phyloP scores from a whole-genome alignment of 2,797 vertebrate species.

The Periparus ater region DNA sequence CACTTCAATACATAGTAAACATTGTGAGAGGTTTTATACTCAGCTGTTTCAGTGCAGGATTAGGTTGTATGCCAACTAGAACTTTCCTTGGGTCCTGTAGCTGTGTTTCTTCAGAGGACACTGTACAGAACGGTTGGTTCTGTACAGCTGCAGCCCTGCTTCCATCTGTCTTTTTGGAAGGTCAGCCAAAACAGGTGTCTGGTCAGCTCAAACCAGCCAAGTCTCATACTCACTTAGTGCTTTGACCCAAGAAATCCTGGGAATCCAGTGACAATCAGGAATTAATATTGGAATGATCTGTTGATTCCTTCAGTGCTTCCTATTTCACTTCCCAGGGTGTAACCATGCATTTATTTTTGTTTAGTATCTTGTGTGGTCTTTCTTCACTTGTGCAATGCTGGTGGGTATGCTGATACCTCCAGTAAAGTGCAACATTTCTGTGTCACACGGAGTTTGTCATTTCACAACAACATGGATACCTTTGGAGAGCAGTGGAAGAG shows the following conservation, averaged over 20 bases:
- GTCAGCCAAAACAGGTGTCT: neutral
- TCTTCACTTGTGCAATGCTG: neutral
- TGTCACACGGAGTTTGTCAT: neutral
- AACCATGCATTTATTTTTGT: neutral
- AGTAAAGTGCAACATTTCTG: neutral
- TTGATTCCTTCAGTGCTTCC: neutral
- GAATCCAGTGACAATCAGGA: neutral
- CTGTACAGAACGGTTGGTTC: accelerated
- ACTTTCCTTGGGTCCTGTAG: neutral
- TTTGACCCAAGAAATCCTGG: neutral
- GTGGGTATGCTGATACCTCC: neutral
- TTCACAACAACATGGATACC: neutral
- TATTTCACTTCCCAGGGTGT: neutral
- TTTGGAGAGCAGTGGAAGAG: neutral
- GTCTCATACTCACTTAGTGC: neutral
- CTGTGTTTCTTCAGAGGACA: neutral
- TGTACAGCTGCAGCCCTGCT: neutral
- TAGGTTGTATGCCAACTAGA: neutral
- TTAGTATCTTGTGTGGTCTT: neutral
- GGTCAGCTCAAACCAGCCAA: neutral
- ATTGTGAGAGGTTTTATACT: neutral
- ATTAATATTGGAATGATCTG: neutral
- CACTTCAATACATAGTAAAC: neutral
- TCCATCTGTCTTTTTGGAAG: neutral
- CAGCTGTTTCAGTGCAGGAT: neutral